Evolutionary conservation across 2,888 invertebrate species (phyloP).

Genomic region (Eupeodes latifasciatus): DNA sequence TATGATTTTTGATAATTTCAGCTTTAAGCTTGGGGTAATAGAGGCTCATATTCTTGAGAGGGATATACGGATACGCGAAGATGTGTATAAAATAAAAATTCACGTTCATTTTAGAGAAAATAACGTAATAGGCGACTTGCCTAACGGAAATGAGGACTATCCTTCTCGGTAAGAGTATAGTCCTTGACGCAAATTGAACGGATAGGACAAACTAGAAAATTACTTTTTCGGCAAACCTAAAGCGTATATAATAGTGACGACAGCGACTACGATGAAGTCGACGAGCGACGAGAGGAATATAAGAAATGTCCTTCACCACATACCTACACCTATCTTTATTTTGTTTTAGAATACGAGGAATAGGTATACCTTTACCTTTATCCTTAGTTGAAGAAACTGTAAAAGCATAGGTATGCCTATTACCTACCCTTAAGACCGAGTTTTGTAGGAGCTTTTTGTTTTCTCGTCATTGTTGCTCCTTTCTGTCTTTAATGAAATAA

Average conservation of each 20-base stretch:
- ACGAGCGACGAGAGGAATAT: background rate
- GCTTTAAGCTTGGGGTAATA: constrained; percentile 19
- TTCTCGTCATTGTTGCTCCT: constrained; percentile 28
- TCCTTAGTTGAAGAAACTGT: background rate
- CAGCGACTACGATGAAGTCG: background rate
- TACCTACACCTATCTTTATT: constrained; percentile 38
- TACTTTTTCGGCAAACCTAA: constrained; percentile 37
- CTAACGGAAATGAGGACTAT: constrained; percentile 71
- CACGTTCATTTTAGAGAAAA: constrained; percentile 43
- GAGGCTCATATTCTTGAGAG: constrained; percentile 20
- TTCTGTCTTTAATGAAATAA: constrained; percentile 16
- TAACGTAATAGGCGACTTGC: constrained; percentile 65
- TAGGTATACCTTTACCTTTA: background rate
- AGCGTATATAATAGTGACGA: constrained; percentile 1
- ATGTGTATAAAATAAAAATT: constrained; percentile 32
- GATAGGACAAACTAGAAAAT: constrained; percentile 61
- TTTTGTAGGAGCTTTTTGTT: constrained; percentile 9
- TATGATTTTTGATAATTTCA: constrained; percentile 42
- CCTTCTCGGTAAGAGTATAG: constrained; percentile 21
- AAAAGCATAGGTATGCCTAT: background rate
- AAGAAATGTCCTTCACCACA: constrained; percentile 58
- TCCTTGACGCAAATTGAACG: constrained; percentile 55
- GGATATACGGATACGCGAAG: constrained; percentile 33
- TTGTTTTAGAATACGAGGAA: background rate
- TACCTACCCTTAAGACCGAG: background rate